Percentiles rank a stretch among this genome's conserved stretches.
Evolutionary conservation across 64 coral and sea anemone genomes (phyloP).

Genomic region (Platygyra sinensis): DNA sequence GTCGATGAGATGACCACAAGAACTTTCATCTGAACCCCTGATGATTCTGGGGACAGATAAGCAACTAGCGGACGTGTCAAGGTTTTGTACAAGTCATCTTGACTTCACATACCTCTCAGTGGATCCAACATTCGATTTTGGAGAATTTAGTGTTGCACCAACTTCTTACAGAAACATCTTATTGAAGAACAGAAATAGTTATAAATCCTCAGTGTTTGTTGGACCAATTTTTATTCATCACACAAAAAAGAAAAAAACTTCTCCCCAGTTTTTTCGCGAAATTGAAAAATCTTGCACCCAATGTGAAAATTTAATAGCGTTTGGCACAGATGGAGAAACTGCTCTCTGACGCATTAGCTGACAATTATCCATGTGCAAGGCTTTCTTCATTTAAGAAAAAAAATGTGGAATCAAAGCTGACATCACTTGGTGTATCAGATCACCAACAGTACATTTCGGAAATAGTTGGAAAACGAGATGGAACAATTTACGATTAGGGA

Average conservation of each 20-base stretch:
- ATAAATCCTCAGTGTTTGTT: background rate
- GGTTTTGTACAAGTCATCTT: background rate
- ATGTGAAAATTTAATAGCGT: background rate
- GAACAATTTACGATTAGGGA: too few species aligned
- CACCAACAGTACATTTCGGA: background rate
- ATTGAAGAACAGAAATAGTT: background rate
- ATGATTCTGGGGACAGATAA: slow-evolving; percentile 22
- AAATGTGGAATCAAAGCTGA: background rate
- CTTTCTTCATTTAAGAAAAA: background rate
- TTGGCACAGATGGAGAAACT: background rate
- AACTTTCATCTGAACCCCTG: slow-evolving; percentile 1
- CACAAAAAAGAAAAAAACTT: background rate
- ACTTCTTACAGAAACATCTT: background rate
- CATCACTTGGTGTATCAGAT: background rate
- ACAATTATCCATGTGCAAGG: background rate
- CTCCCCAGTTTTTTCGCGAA: background rate
- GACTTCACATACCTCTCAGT: background rate
- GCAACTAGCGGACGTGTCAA: slow-evolving; percentile 4
- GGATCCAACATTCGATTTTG: slow-evolving; percentile 45
- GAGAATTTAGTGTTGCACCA: slow-evolving; percentile 3
- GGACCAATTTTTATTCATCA: background rate
- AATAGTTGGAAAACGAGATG: too few species aligned
- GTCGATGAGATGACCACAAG: background rate
- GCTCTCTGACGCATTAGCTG: background rate
- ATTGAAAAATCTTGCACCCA: background rate